A percentile compares a stretch with the other conserved stretches of the same genome.
Conservation (phyloP, 2,888 invertebrate genomes). For the Seira sanloemensis region DNA sequence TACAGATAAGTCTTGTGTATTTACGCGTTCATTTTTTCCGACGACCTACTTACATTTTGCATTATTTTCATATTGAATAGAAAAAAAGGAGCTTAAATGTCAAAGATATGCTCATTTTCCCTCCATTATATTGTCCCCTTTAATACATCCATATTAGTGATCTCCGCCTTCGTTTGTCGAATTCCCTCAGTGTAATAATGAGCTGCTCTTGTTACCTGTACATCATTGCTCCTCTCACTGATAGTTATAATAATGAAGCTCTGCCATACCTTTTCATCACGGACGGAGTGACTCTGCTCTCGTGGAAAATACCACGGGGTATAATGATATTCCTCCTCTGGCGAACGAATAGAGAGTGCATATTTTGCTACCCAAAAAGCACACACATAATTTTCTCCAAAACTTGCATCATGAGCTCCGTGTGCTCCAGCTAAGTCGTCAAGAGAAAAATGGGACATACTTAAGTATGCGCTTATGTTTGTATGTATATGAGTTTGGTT, state of each 20-base stretch:
- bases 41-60: not conserved
- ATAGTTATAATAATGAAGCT: not conserved
- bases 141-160: too few species aligned
- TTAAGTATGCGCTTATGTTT: too few species aligned
- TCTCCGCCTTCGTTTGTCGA: not conserved
- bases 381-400: not conserved
- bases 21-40: too few species aligned
- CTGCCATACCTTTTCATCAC: not conserved
- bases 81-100: not conserved
- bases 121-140: not conserved
- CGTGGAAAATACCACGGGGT: not conserved
- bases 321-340: not conserved
- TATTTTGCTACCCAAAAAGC: not conserved
- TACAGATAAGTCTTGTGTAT: too few species aligned
- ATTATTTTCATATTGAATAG: not conserved
- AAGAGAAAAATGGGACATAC: not conserved
- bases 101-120: not conserved
- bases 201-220: not conserved
- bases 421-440: too few species aligned
- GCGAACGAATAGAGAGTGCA: not conserved
- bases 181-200: not conserved
- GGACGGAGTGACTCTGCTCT: not conserved
- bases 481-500: too few species aligned
- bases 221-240: not conserved
- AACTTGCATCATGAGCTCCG: not conserved